phyloP scores from a whole-genome alignment of 2,888 invertebrate genomes.

The Pammene fasciana region DNA sequence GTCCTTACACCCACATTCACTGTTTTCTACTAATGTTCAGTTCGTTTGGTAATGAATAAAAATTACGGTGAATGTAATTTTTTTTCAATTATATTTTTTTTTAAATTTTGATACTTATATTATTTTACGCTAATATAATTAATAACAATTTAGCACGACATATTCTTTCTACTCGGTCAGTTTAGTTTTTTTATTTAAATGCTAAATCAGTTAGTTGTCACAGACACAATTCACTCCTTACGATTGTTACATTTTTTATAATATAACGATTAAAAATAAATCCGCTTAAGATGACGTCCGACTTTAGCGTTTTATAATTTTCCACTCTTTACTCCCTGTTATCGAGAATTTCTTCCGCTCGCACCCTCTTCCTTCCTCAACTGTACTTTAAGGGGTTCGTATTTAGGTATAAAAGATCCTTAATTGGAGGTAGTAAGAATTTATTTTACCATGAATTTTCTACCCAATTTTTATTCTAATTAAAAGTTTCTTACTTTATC shows the following conservation, averaged over 20 bases:
- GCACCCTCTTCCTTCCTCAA: slow-evolving; percentile 73
- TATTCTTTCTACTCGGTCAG: no score
- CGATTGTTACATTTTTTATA: slow-evolving; percentile 30
- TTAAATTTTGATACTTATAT: neutral
- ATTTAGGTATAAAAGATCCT: slow-evolving; percentile 76
- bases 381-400: slow-evolving; percentile 70
- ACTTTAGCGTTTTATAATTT: slow-evolving; percentile 73
- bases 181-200: no score
- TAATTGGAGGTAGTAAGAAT: slow-evolving; percentile 73
- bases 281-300: slow-evolving; percentile 61
- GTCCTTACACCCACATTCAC: slow-evolving; percentile 66
- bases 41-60: slow-evolving; percentile 66
- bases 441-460: slow-evolving; percentile 67
- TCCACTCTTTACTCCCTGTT: slow-evolving; percentile 73
- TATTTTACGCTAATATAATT: no score
- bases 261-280: slow-evolving; percentile 54
- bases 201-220: no score
- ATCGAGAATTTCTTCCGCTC: slow-evolving; percentile 77
- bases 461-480: slow-evolving; percentile 47
- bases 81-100: neutral
- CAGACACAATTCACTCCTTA: no score
- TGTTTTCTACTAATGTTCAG: slow-evolving; percentile 76
- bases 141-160: neutral
- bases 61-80: slow-evolving; percentile 43
- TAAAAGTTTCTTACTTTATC: slow-evolving; percentile 4